Evolutionary conservation across 2,113 vertebrate species (phyloP).

Genomic region (Hemiscyllium ocellatum): DNA sequence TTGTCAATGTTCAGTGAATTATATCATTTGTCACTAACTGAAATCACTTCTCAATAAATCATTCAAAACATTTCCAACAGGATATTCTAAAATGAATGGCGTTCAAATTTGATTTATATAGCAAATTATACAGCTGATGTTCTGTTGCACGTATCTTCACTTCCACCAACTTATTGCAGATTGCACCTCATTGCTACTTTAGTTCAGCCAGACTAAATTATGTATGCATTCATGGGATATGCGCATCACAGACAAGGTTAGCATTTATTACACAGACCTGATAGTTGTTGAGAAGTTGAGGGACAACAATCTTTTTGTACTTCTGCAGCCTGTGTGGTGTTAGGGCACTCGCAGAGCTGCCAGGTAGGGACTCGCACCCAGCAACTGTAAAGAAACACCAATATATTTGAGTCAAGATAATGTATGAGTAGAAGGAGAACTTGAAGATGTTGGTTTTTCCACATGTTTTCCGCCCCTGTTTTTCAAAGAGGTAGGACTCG

Average conservation of each 20-base stretch:
- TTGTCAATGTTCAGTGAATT: not conserved
- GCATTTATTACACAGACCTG: not conserved
- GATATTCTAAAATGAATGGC: not conserved
- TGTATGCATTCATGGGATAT: not conserved
- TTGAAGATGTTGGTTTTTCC: not conserved
- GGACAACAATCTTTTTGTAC: not conserved
- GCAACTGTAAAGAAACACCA: too few relatives aligned
- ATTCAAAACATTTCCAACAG: not conserved
- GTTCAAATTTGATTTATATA: conserved; percentile 10
- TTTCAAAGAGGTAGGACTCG: not conserved
- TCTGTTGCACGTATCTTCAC: not conserved
- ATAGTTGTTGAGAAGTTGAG: not conserved
- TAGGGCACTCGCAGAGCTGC: not conserved
- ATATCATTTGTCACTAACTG: not conserved
- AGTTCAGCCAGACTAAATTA: not conserved
- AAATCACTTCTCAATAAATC: conserved; percentile 1
- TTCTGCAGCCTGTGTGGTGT: not conserved
- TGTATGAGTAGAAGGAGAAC: not conserved
- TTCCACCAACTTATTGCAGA: not conserved
- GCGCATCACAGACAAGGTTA: not conserved
- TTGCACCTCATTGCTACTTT: not conserved
- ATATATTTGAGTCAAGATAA: not conserved
- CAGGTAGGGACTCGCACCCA: not conserved
- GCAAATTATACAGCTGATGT: not conserved
- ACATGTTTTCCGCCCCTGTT: not conserved